Base-by-base conservation (phyloP, 2,797 vertebrate genomes). In the Dipus sagitta region DNA sequence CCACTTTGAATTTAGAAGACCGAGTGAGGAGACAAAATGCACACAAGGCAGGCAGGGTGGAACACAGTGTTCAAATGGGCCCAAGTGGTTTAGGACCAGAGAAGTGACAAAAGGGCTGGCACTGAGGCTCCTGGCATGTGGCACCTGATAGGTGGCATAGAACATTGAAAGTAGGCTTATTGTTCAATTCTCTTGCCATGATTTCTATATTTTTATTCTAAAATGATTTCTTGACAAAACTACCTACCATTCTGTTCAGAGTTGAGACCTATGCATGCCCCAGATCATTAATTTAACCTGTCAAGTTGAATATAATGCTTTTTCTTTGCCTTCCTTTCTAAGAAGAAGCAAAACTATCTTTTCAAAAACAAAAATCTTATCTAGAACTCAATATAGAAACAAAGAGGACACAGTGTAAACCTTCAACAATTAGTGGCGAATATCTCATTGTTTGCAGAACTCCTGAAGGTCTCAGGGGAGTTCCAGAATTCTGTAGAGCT, bases 291-390 rank as follows among this genome's bases (percentile, higher is more conserved):
- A 82, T 78, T 74, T 86, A 83, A 68, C 38, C 20, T 30, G 11
- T 71, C 42, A 89, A 30, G 9, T 54, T 76, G 68, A 93, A 86
- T 52, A 30, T 64, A 83, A 75, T 89, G 62, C 9, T 60, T 93
- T 92, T 89, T 14, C 74, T 65, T 76, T 65, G 52, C 21, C 32
- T 52, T 26, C 6, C 65, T 87, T 81, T 26, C 21, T 21, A 72
- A 81, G 34, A 79, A 71, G 54, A n/a, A 62, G 20, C 17, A 67
- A 15, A 79, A 81, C 24, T 65, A 17, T 75, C 75, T 76, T 72
- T 58, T 86, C 64, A 26, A n/a, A 88, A 70, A 92, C 34, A 92
- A 86, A 91, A 58, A 58, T 88, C 71, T 91, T 91, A 75, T 90
- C 70, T 88, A 42, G 42, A 88, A 78, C 42, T 32, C 54, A 91